A percentile compares a stretch with the other conserved stretches of the same genome.
Conservation (phyloP, 2,888 invertebrate species). For the Zaprionus lineosus region DNA sequence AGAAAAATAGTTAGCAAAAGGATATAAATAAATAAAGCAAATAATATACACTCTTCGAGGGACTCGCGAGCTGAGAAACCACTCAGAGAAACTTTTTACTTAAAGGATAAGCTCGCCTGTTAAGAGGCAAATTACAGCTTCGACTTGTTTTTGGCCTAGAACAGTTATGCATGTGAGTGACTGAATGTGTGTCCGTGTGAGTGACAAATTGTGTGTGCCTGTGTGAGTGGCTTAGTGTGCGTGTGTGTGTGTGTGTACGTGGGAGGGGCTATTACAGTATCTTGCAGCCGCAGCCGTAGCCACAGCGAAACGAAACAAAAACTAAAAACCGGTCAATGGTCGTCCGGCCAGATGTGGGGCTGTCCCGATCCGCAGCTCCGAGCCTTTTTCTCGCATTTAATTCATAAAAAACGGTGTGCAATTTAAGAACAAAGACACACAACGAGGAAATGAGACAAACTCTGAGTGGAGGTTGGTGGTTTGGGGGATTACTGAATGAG, state of each 20-base stretch:
- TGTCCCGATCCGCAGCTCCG: conserved; percentile 13
- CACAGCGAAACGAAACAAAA: too few relatives aligned
- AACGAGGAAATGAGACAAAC: background rate
- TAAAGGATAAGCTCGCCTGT: background rate
- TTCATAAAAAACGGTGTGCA: conserved; percentile 45
- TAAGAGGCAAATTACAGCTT: too few relatives aligned
- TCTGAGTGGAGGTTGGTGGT: background rate
- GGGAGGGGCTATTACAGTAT: conserved; percentile 7
- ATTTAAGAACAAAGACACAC: conserved; percentile 48
- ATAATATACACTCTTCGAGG: too few relatives aligned
- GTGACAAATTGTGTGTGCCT: background rate
- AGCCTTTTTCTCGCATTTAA: conserved; percentile 49
- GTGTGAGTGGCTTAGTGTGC: conserved; percentile 12
- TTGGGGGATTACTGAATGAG: too few relatives aligned
- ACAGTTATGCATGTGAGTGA: conserved; percentile 10
- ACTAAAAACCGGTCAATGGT: conserved; percentile 41
- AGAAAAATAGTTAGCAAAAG: too few relatives aligned
- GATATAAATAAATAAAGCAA: too few relatives aligned
- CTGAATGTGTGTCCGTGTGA: too few relatives aligned
- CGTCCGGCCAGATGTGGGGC: conserved; percentile 33
- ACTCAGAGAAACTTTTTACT: background rate
- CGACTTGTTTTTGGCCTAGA: conserved; percentile 8
- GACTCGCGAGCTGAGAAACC: conserved; percentile 1
- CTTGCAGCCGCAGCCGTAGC: conserved; percentile 14
- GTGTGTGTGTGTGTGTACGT: background rate